phyloP scores from a whole-genome alignment of 1,140 invertebrate genomes.

The Brachionus asplanchnoidis region DNA sequence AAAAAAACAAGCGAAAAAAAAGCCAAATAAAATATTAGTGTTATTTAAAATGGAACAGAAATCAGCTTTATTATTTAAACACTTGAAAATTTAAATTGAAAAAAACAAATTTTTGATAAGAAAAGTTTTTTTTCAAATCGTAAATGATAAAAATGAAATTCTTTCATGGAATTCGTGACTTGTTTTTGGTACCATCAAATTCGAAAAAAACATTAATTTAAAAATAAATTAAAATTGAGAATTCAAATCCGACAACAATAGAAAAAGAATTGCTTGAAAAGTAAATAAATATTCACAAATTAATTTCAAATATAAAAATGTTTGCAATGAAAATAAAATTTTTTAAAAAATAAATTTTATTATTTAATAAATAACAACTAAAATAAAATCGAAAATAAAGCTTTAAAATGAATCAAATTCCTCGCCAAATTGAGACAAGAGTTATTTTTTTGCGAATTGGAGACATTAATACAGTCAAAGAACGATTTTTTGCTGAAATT shows the following conservation, averaged over 20 bases:
- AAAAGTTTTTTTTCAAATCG: background rate
- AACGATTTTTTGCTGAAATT: constrained; percentile 42
- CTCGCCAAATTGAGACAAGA: background rate
- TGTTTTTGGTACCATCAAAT: background rate
- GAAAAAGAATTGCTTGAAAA: background rate
- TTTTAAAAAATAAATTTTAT: background rate
- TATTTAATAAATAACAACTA: too few relatives aligned
- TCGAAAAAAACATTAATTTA: background rate
- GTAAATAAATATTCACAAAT: background rate
- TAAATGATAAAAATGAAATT: background rate
- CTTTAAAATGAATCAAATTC: background rate
- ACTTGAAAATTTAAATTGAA: background rate
- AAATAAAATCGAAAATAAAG: too few relatives aligned
- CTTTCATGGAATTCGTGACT: background rate
- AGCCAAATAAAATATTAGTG: background rate
- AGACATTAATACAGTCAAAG: constrained; percentile 44
- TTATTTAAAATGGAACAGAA: background rate
- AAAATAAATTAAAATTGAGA: too few relatives aligned
- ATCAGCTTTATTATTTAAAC: background rate
- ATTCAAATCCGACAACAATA: too few relatives aligned
- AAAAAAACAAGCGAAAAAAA: too few relatives aligned
- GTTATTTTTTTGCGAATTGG: constrained; percentile 43
- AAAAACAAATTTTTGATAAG: background rate
- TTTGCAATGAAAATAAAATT: background rate
- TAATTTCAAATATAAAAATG: background rate